Conservation (phyloP, 1,140 invertebrate species). For the Ceratitis capitata region DNA sequence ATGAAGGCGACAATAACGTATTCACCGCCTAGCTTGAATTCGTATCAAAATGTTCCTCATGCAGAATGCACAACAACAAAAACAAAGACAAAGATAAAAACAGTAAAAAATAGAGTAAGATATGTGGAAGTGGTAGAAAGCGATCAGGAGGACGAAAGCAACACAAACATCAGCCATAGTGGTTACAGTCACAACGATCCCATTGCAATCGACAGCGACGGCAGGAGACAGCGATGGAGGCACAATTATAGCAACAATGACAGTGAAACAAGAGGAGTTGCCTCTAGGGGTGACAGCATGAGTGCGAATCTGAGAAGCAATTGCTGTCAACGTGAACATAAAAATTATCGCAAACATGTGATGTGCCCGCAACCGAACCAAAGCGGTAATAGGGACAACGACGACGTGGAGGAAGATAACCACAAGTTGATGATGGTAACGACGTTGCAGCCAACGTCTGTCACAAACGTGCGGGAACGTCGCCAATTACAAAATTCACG, state of each 20-base stretch:
- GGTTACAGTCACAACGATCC: neutral
- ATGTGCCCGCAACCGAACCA: neutral
- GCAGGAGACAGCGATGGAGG: constrained; percentile 11
- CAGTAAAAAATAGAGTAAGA: neutral
- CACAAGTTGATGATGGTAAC: neutral
- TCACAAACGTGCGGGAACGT: neutral
- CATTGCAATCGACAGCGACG: constrained; percentile 20
- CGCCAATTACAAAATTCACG: constrained; percentile 1
- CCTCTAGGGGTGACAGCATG: constrained; percentile 16
- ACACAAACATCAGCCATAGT: constrained; percentile 15
- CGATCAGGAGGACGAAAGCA: neutral
- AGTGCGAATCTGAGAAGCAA: constrained; percentile 26
- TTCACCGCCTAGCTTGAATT: constrained; percentile 63
- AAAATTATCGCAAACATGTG: constrained; percentile 36
- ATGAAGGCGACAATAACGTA: constrained; percentile 63
- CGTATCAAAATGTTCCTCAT: constrained; percentile 61
- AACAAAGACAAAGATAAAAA: neutral
- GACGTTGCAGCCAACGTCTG: neutral
- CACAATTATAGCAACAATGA: constrained; percentile 1
- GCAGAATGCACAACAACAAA: constrained; percentile 29
- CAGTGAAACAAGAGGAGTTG: constrained; percentile 23
- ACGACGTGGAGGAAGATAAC: neutral
- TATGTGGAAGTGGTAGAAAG: neutral
- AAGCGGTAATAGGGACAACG: neutral
- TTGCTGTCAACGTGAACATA: constrained; percentile 28